These are phyloP conservation scores for Dendrocincla tyrannina DNA, from an alignment of 2,797 vertebrate genomes.

Conservation along the genomic window DNA sequence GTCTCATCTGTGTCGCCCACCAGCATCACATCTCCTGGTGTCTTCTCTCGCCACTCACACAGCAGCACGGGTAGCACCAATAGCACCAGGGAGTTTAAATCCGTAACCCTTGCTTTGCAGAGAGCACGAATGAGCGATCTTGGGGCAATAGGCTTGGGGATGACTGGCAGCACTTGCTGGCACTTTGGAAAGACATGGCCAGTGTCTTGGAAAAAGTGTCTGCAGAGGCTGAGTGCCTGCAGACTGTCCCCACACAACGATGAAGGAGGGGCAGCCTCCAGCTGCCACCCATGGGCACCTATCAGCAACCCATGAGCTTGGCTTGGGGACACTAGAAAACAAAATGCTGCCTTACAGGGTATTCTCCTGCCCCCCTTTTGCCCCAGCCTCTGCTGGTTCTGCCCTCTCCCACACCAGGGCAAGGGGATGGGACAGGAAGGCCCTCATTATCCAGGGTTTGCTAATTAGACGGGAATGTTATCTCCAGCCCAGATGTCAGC, in stretches of 20 bases:
- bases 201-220: background rate
- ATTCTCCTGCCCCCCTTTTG: background rate
- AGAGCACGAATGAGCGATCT: background rate
- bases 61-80: rapidly evolving
- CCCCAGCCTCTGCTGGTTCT: background rate
- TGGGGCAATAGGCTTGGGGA: rapidly evolving
- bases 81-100: background rate
- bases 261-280: background rate
- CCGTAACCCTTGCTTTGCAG: background rate
- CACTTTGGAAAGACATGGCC: background rate
- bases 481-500: slow-evolving; percentile 68
- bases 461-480: slow-evolving; percentile 71
- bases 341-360: background rate
- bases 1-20: background rate
- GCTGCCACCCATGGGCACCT: rapidly evolving
- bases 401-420: background rate
- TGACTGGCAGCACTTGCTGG: rapidly evolving
- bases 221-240: background rate
- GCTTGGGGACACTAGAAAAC: background rate
- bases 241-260: background rate
- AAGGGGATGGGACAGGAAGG: slow-evolving; percentile 62
- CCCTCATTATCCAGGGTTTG: slow-evolving; percentile 44
- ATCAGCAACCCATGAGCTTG: rapidly evolving
- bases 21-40: rapidly evolving
- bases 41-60: background rate